Base-by-base conservation (phyloP, 1,140 invertebrate genomes). In the Phthorimaea operculella region DNA sequence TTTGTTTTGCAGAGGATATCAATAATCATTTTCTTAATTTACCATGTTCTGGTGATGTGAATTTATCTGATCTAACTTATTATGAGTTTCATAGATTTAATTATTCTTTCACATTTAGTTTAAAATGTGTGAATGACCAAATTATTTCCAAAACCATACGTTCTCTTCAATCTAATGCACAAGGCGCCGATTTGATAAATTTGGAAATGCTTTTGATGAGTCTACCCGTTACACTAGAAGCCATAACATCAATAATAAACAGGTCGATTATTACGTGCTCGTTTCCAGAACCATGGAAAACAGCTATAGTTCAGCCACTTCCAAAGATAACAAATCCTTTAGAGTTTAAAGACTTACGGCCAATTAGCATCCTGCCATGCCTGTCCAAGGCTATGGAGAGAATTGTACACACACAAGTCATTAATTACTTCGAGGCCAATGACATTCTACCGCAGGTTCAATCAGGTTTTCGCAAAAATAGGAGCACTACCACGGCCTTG, bases 371-470 rank as follows among this genome's bases (percentile, higher is more conserved):
- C 7, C 14, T 54, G 16, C 52, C 52, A 21, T 53, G 39, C 44
- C 39, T 53, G 4, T 53, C 51, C 4, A 55, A 49, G 39, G 28
- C 50, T 17, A 14, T 55, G 44, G 52, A 54, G 18, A 54, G n/a
- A 54, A 21, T 14, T 39, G 18, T 47, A 7, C 36, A 54, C 10
- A 47, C 16, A 33, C 52, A 54, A 45, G 21, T 54, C 28, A 45
- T 45, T 8, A 28, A 45, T 16, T 54, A 33, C 28, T 12, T 54
- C 4, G 28, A 55, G n/a, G 15, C 1, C 5, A 45, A 55, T 34
- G 6, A 56, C n/a, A 42, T 51, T n/a, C 33, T 56, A 1, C 48
- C 49, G 1, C 5, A 6, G 2, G 12, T 51, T 5, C 48, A 51
- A 14, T 56, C 48, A 1, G 55, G 53, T 9, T 55, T 55, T 45